Evolutionary conservation across 2,888 invertebrate species (phyloP), one percentile per base, ranked within the genome.

Genomic region (Antheraea yamamai): DNA sequence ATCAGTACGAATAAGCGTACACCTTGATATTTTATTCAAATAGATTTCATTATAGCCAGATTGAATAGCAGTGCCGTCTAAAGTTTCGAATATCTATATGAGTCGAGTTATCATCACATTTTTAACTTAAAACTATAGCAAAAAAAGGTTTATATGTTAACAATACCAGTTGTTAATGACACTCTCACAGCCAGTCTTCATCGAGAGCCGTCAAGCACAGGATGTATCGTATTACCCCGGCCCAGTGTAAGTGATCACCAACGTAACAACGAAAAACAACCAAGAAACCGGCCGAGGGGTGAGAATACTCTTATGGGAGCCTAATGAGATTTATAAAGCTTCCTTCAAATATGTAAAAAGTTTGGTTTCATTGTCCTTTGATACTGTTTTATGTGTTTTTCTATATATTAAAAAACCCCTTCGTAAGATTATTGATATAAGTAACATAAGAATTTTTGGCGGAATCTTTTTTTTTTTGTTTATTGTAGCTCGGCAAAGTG

Each of bases 181-280:
- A 64, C 14, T 64, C 64, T 70, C 68, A 20, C 35, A 70, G 68
- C 39, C 18, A 70, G 74, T 58, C 30, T 74, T 74, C 61, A 80
- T 76, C 79, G 80, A 84, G 81, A 79, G 83, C 88, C 88, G 87
- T 86, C 89, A 87, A 85, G 85, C 91, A 86, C 94, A 94, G 94
- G 94, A 94, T 92, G 94, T 94, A 93, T 94, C 92, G 86, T 91
- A 93, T 94, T 94, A 93, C 94, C 82, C 83, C 87, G 80, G 68
- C 68, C 35, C 91, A 85, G 83, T 92, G 94, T 93, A 95, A 94
- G 89, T 88, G 94, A 95, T 94, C 94, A 88, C 87, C 81, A 85
- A 75, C 81, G 90, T 87, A 91, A 92, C 89, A 92, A 91, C 85
- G 87, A 87, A 87, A 90, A 89, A 89, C 86, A 85, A 88, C 85